Conservation (phyloP, 2,797 vertebrate genomes). For the Cephalopachus bancanus region DNA sequence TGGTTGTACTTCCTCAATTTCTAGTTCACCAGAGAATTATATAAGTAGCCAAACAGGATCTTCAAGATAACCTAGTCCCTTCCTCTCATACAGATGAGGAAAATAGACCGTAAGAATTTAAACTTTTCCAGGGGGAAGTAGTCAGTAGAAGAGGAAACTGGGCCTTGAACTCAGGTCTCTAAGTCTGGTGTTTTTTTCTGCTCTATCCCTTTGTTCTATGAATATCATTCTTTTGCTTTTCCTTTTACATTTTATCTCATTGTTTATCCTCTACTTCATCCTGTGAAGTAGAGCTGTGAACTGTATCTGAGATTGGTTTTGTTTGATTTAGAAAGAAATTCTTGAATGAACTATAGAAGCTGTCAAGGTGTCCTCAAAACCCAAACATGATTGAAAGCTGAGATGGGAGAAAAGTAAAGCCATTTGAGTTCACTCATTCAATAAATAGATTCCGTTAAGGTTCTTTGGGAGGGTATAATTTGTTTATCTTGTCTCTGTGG, state of each 20-base stretch:
- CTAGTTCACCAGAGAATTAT: neutral
- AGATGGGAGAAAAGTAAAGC: neutral
- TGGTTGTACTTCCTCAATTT: neutral
- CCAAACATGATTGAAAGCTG: neutral
- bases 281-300: neutral
- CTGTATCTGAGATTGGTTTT: neutral
- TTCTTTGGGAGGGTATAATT: neutral
- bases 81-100: neutral
- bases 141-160: neutral
- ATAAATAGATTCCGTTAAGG: neutral
- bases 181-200: neutral
- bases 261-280: neutral
- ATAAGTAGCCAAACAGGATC: neutral
- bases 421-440: neutral
- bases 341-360: neutral
- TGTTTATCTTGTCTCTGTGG: neutral
- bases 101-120: neutral
- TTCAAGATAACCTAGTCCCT: neutral
- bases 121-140: neutral
- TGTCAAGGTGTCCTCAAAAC: neutral
- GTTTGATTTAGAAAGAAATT: constrained; percentile 9
- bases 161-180: neutral
- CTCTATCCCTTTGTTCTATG: neutral
- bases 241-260: neutral
- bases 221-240: neutral